These are phyloP conservation scores for Xenotilapia caudafasciata DNA, from an alignment of 2,113 vertebrate genomes.

Conservation along the genomic window DNA sequence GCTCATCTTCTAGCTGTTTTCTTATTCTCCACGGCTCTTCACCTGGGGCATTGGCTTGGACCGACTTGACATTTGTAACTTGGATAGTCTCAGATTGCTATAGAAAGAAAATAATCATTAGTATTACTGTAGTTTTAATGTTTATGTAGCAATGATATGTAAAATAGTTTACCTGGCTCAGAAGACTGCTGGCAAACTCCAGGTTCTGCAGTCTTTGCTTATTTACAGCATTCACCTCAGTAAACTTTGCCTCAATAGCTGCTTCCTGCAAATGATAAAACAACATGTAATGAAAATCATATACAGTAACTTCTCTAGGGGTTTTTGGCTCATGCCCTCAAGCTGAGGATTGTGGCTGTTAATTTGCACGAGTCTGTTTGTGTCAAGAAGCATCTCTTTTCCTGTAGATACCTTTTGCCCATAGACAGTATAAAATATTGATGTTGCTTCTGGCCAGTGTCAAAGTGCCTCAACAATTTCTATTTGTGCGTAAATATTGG, in stretches of 20 bases:
- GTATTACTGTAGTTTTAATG: neutral
- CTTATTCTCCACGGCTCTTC: slow-evolving; percentile 84
- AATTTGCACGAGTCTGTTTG: neutral
- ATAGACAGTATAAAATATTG: neutral
- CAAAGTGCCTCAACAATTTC: neutral
- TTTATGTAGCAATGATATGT: neutral
- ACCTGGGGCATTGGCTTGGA: slow-evolving; percentile 34
- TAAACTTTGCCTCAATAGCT: slow-evolving; percentile 83
- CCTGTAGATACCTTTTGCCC: neutral
- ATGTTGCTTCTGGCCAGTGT: neutral
- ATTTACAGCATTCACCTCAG: slow-evolving; percentile 86
- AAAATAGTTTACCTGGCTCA: slow-evolving; percentile 80
- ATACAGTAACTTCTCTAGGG: neutral
- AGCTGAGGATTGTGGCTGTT: neutral
- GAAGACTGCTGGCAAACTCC: slow-evolving; percentile 85
- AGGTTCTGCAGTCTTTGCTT: slow-evolving; percentile 85
- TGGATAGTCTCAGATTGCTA: slow-evolving; percentile 81
- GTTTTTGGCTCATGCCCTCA: neutral
- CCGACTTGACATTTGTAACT: slow-evolving; percentile 61
- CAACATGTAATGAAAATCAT: neutral
- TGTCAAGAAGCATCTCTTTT: neutral
- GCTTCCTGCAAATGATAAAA: slow-evolving; percentile 77
- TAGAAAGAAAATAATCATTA: neutral
- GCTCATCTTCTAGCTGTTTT: slow-evolving; percentile 87
- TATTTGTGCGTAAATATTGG: neutral